These are phyloP conservation scores for Elmis aenea DNA, from an alignment of 2,888 invertebrate species.

Conservation along the genomic window DNA sequence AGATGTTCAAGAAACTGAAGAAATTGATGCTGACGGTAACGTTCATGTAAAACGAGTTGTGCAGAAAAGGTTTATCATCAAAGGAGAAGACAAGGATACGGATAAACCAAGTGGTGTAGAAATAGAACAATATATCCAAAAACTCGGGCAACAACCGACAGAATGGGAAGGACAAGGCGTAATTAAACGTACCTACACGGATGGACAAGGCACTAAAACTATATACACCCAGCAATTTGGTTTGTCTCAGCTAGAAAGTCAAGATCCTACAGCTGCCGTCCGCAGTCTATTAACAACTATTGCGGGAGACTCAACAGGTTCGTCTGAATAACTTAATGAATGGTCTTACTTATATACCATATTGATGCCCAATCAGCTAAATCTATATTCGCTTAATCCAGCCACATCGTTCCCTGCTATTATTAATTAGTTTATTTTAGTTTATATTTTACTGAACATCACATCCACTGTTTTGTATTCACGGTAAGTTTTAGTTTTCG, in stretches of 20 bases:
- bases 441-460: slow-evolving; percentile 17
- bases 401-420: too few species aligned
- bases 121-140: slow-evolving; percentile 37
- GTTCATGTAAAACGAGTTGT: slow-evolving; percentile 50
- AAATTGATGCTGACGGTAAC: slow-evolving; percentile 51
- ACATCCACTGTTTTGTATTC: slow-evolving; percentile 20
- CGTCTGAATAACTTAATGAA: slow-evolving; percentile 22
- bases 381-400: too few species aligned
- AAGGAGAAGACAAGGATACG: slow-evolving; percentile 25
- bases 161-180: slow-evolving; percentile 27
- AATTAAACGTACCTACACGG: slow-evolving; percentile 32
- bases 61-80: slow-evolving; percentile 47
- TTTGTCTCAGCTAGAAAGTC: slow-evolving; percentile 21
- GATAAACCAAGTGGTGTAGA: slow-evolving; percentile 26
- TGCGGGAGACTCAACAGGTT: slow-evolving; percentile 31
- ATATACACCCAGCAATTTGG: slow-evolving; percentile 39
- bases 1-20: slow-evolving; percentile 49
- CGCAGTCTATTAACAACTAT: slow-evolving; percentile 30
- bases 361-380: too few species aligned
- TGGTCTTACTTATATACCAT: too few species aligned
- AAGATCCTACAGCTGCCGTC: slow-evolving; percentile 21
- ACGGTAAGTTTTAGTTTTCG: slow-evolving; percentile 25
- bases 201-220: slow-evolving; percentile 36
- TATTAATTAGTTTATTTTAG: too few species aligned
- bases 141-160: slow-evolving; percentile 20